Conservation (phyloP, 2,797 vertebrate genomes). For the Myotis findleyi region DNA sequence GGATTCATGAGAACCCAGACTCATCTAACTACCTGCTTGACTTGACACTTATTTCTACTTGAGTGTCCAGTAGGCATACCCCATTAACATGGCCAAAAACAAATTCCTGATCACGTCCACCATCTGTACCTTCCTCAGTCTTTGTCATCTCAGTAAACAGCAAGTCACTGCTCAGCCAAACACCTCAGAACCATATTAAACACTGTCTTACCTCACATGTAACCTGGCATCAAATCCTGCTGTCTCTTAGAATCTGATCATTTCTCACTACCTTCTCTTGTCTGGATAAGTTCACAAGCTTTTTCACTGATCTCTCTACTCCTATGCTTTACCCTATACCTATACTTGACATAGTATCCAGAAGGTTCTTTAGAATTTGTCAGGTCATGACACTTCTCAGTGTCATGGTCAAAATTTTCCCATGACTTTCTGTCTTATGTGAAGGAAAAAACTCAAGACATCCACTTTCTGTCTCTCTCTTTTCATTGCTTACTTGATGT, state of each 20-base stretch:
- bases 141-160: background rate
- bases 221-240: background rate
- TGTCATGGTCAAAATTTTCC: background rate
- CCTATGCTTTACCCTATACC: background rate
- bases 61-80: background rate
- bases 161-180: background rate
- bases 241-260: background rate
- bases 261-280: background rate
- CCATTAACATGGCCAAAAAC: background rate
- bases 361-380: background rate
- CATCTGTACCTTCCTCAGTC: background rate
- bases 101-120: rapidly evolving
- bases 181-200: background rate
- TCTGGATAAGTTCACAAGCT: background rate
- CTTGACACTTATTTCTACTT: background rate
- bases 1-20: background rate
- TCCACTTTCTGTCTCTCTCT: background rate
- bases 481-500: background rate
- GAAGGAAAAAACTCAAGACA: background rate
- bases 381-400: background rate
- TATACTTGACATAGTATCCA: background rate
- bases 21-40: background rate
- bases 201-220: background rate
- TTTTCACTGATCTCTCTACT: background rate
- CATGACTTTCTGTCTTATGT: background rate